phyloP scores from a whole-genome alignment of 1,140 invertebrate species.

The Diorhabda elongata region DNA sequence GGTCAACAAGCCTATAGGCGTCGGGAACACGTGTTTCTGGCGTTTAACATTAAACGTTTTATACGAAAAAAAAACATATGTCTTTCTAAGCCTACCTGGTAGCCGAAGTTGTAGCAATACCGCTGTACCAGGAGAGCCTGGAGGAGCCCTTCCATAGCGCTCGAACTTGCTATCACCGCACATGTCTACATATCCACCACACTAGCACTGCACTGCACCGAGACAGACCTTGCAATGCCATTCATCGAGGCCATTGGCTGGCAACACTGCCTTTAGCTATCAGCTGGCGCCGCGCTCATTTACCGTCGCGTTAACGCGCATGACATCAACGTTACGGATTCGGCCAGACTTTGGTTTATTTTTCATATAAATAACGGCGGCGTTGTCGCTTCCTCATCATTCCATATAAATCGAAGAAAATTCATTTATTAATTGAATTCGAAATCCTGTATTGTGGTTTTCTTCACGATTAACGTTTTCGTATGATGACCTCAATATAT shows the following conservation, averaged over 20 bases:
- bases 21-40: constrained; percentile 12
- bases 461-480: too few relatives aligned
- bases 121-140: constrained; percentile 41
- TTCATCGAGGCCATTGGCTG: constrained; percentile 52
- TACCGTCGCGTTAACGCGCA: constrained; percentile 36
- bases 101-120: constrained; percentile 22
- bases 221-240: constrained; percentile 57
- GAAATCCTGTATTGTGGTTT: too few relatives aligned
- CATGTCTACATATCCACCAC: constrained; percentile 19
- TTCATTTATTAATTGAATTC: too few relatives aligned
- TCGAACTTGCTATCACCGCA: constrained; percentile 20
- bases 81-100: constrained; percentile 22
- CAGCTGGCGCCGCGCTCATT: constrained; percentile 47
- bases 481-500: too few relatives aligned
- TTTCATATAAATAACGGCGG: neutral
- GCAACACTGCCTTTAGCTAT: constrained; percentile 46
- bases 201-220: constrained; percentile 44
- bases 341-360: constrained; percentile 16
- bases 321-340: constrained; percentile 14
- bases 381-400: too few relatives aligned
- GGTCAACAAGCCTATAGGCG: constrained; percentile 30
- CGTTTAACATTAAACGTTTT: neutral
- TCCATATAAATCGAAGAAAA: too few relatives aligned
- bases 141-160: constrained; percentile 43
- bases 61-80: constrained; percentile 4